These are phyloP conservation scores for Drosophila recens DNA, from an alignment of 2,888 invertebrate species.

Conservation along the genomic window DNA sequence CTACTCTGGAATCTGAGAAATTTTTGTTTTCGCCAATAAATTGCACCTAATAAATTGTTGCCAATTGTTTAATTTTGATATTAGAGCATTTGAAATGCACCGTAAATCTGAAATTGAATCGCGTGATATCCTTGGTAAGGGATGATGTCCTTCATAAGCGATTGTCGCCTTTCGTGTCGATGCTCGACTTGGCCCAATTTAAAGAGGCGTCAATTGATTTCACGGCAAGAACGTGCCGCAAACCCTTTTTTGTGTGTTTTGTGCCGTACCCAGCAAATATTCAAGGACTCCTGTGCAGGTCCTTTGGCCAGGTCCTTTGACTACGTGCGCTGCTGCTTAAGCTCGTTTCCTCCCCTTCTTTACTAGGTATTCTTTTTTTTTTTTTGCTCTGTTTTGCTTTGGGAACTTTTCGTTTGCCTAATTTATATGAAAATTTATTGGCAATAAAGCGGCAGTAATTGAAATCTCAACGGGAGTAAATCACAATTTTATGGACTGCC, in stretches of 20 bases:
- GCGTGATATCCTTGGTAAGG: neutral
- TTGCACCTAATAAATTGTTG: no score
- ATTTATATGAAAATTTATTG: conserved; percentile 82
- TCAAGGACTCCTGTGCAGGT: conserved; percentile 24
- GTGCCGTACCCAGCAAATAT: neutral
- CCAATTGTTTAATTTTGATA: neutral
- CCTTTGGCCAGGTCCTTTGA: conserved; percentile 43
- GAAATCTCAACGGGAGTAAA: conserved; percentile 81
- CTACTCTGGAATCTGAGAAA: no score
- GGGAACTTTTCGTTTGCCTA: conserved; percentile 68
- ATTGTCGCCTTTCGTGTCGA: conserved; percentile 1
- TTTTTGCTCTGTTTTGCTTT: conserved; percentile 1
- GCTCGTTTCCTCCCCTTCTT: conserved; percentile 7
- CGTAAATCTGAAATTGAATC: neutral
- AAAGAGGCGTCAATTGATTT: conserved; percentile 64
- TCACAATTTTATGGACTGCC: conserved; percentile 79
- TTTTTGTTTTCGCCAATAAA: no score
- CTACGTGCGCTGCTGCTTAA: conserved; percentile 47
- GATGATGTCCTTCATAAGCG: neutral
- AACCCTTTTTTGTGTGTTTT: conserved; percentile 33
- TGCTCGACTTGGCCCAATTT: conserved; percentile 28
- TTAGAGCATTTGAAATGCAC: neutral
- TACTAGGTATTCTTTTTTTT: neutral
- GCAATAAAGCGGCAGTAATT: conserved; percentile 82
- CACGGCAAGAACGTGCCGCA: conserved; percentile 53